Evolutionary conservation across 2,888 invertebrate species (phyloP).

Genomic region (Andrena camellia): DNA sequence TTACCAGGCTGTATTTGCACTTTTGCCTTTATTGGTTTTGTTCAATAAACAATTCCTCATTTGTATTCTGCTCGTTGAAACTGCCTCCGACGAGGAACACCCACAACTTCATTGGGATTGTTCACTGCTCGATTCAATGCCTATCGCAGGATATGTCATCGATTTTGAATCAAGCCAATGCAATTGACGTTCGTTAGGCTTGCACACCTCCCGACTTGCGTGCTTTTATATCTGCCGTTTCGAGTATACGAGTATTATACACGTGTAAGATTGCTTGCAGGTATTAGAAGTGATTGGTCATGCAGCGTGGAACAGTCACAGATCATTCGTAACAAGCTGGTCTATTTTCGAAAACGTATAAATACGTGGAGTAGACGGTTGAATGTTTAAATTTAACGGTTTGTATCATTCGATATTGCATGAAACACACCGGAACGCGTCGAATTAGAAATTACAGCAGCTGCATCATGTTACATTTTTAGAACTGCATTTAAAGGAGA

Average conservation of each 20-base stretch:
- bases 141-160: slow-evolving; percentile 19
- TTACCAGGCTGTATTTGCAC: no score
- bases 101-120: slow-evolving; percentile 17
- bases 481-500: not conserved
- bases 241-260: not conserved
- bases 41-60: not conserved
- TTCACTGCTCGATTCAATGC: slow-evolving; percentile 15
- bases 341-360: not conserved
- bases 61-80: not conserved
- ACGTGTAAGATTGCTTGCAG: not conserved
- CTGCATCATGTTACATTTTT: not conserved
- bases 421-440: not conserved
- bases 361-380: slow-evolving; percentile 3
- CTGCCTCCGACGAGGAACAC: slow-evolving; percentile 1
- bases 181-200: slow-evolving; percentile 12
- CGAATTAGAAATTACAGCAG: not conserved
- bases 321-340: not conserved
- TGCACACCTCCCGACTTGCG: slow-evolving; percentile 2
- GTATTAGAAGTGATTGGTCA: not conserved
- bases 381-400: slow-evolving; percentile 5
- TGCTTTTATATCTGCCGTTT: not conserved
- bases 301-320: not conserved
- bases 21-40: not conserved
- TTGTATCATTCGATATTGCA: slow-evolving; percentile 14
- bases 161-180: slow-evolving; percentile 22